These are phyloP conservation scores for Platerodrilus igneus DNA, from an alignment of 2,888 invertebrate genomes.

Conservation along the genomic window DNA sequence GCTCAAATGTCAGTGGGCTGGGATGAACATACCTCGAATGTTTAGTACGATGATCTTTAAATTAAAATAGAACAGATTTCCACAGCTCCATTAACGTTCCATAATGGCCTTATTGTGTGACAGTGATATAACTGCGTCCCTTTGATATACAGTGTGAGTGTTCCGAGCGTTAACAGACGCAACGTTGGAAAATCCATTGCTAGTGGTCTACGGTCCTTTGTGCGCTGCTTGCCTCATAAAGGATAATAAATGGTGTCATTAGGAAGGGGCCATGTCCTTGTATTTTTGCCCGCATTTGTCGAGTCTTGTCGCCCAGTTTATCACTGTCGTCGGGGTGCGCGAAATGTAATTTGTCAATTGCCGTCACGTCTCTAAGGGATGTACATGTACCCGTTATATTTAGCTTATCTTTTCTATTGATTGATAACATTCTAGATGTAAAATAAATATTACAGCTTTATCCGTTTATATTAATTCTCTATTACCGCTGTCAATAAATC, in stretches of 20 bases:
- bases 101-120: constrained; percentile 35
- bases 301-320: constrained; percentile 46
- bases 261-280: constrained; percentile 46
- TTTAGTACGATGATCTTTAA: constrained; percentile 28
- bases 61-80: constrained; percentile 33
- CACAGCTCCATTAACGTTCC: constrained; percentile 33
- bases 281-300: constrained; percentile 49
- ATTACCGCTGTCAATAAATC: constrained; percentile 42
- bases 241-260: constrained; percentile 49
- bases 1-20: constrained; percentile 29
- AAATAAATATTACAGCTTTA: constrained; percentile 41
- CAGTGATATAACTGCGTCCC: constrained; percentile 32
- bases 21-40: constrained; percentile 19
- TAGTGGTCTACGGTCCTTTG: constrained; percentile 43
- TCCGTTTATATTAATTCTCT: constrained; percentile 44
- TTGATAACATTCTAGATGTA: background rate
- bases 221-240: constrained; percentile 47
- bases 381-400: background rate
- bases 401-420: background rate
- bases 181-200: constrained; percentile 39
- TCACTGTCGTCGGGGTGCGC: constrained; percentile 45
- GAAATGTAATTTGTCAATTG: constrained; percentile 40
- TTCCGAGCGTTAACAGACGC: constrained; percentile 37
- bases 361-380: constrained; percentile 17
- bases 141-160: constrained; percentile 27